These are phyloP conservation scores for Atethmia centrago DNA, from an alignment of 2,888 invertebrate species.

Conservation along the genomic window DNA sequence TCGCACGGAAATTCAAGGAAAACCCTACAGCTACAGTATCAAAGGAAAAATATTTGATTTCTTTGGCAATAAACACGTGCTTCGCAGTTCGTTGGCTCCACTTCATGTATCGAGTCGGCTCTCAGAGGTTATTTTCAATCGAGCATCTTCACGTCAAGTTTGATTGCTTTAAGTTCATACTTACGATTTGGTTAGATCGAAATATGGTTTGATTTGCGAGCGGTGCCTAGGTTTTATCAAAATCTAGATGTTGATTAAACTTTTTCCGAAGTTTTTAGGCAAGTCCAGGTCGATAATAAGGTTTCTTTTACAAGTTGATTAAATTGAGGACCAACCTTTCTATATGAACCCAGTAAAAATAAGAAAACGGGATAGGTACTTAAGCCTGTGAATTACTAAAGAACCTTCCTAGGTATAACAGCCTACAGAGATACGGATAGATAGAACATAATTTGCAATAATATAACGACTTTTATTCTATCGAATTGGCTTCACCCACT, in stretches of 20 bases:
- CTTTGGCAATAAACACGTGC: conserved; percentile 53
- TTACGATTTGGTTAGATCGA: conserved; percentile 22
- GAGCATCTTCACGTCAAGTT: conserved; percentile 42
- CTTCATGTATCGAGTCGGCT: conserved; percentile 34
- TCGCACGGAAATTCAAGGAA: conserved; percentile 40
- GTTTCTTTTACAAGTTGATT: neutral
- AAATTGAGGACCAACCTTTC: neutral
- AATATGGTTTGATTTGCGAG: conserved; percentile 5
- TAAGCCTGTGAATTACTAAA: neutral
- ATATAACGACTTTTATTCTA: neutral
- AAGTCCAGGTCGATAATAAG: neutral
- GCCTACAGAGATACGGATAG: neutral
- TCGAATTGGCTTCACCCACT: neutral
- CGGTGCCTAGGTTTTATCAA: conserved; percentile 4
- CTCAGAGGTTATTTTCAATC: conserved; percentile 51
- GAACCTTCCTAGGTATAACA: neutral
- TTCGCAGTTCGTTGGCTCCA: conserved; percentile 60
- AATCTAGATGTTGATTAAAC: neutral
- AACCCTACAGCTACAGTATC: conserved; percentile 32
- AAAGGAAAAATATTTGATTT: conserved; percentile 57
- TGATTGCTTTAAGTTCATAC: conserved; percentile 53
- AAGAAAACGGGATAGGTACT: neutral
- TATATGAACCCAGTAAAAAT: neutral
- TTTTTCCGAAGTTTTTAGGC: neutral
- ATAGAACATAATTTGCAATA: no score